Conservation (phyloP, 2,797 vertebrate species). For the Dromococcyx pavoninus region DNA sequence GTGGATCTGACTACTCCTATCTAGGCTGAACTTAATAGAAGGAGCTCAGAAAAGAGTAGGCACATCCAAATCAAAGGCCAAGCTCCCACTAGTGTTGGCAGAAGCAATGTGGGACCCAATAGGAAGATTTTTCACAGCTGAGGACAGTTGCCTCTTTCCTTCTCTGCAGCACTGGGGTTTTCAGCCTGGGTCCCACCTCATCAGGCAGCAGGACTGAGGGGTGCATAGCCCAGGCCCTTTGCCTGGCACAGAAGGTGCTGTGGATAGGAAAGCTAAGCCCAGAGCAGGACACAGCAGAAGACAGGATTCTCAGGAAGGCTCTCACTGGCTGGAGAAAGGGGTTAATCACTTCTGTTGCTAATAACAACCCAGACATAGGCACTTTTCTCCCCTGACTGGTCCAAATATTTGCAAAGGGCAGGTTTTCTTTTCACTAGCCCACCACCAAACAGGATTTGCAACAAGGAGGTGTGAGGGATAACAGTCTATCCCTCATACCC, state of each 20-base stretch:
- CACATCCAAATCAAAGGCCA: not conserved
- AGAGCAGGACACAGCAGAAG: not conserved
- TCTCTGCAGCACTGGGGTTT: not conserved
- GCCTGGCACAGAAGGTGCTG: not conserved
- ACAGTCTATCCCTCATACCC: conserved; percentile 28
- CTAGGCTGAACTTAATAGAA: not conserved
- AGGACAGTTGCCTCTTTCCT: not conserved
- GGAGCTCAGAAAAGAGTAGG: not conserved
- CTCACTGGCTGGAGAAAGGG: not conserved
- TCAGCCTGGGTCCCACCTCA: not conserved
- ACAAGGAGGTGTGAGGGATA: conserved; percentile 4
- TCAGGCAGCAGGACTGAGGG: not conserved
- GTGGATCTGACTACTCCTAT: not conserved
- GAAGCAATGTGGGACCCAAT: not conserved
- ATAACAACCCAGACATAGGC: not conserved
- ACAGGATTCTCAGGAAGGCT: not conserved
- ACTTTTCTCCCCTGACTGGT: not conserved
- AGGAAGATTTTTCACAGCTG: not conserved
- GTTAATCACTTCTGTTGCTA: not conserved
- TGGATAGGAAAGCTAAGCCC: not conserved
- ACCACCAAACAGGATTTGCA: conserved; percentile 14
- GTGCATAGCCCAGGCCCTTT: not conserved
- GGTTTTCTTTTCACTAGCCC: conserved; percentile 20
- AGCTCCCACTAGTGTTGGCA: not conserved
- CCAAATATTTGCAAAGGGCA: not conserved